phyloP scores from a whole-genome alignment of 2,888 invertebrate species.

The Cotesia congregata region DNA sequence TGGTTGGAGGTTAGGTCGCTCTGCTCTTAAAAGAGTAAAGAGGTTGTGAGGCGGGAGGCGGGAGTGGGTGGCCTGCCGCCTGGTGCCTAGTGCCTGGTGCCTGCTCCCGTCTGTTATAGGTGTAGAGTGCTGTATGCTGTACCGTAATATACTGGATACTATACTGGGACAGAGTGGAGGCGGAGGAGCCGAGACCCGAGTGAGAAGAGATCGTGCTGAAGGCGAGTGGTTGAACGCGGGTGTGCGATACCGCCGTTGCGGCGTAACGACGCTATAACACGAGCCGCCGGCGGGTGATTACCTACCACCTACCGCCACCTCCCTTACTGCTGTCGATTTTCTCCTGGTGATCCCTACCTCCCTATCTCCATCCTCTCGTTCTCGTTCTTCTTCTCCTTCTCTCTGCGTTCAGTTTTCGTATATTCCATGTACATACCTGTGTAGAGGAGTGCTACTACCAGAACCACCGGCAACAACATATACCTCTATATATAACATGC shows the following conservation, averaged over 20 bases:
- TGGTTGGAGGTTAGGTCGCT: conserved; percentile 39
- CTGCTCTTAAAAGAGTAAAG: conserved; percentile 13
- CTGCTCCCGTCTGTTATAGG: too few relatives aligned
- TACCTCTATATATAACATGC: background rate
- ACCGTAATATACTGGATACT: too few relatives aligned
- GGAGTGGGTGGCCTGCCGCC: conserved; percentile 5
- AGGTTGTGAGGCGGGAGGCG: conserved; percentile 19
- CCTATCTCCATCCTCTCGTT: conserved; percentile 31
- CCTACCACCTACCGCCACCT: conserved; percentile 62
- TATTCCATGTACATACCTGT: background rate
- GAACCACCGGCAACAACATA: background rate
- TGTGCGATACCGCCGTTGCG: conserved; percentile 64
- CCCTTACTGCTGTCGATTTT: conserved; percentile 31
- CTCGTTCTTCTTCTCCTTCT: conserved; percentile 2
- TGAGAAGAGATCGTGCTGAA: conserved; percentile 41
- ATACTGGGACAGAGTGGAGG: conserved; percentile 1
- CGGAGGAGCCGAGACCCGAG: conserved; percentile 16
- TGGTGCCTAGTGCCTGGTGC: too few relatives aligned
- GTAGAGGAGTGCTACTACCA: background rate
- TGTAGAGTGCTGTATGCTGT: too few relatives aligned
- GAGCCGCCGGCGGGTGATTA: conserved; percentile 70
- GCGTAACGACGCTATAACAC: conserved; percentile 70
- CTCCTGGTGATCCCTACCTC: conserved; percentile 38
- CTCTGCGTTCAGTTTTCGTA: conserved; percentile 1
- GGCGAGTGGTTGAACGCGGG: conserved; percentile 57